Base-by-base conservation (phyloP, 1,140 invertebrate species). In the Sinella curviseta region DNA sequence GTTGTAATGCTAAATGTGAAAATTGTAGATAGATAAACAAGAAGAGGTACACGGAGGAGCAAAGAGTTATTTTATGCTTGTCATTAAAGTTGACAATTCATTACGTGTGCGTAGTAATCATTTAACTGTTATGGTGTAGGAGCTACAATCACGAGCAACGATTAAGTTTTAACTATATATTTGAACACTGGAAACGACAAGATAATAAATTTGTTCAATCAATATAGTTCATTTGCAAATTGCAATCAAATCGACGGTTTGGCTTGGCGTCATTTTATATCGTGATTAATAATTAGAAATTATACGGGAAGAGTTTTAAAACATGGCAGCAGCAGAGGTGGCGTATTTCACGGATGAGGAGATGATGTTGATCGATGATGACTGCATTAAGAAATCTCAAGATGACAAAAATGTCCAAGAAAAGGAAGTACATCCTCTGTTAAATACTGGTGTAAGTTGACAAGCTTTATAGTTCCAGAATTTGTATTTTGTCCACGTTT, bases 291-390 rank as follows among this genome's bases (percentile, higher is more conserved):
- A n/a, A n/a, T n/a, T n/a, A n/a, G n/a, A n/a, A n/a, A n/a, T n/a
- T n/a, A n/a, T n/a, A n/a, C n/a, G n/a, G n/a, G 39, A 48, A 48
- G 39, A 20, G 39, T 14, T n/a, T 60, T 8, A 48, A 8, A 70
- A 8, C 3, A 70, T 70, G 65, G 65, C 65, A 17, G 31, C 65
- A 16, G 65, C 26, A 30, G 65, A 31, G 31, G 31, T 70, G 30
- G 26, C 12, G 26, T 70, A 70, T 70, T 31, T 2, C 26, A 33
- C 26, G 2, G 65, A 70, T 4, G 65, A 70, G 65, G 30, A 31
- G 65, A 70, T 70, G 65, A 70, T 70, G 65, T 17, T 70, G 26
- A 33, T 31, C 31, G 65, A 70, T 24, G 65, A 31, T 70, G 65
- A 70, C 26, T 31, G 26, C 31, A 70, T 70, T 70, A 70, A 70